A percentile compares a stretch with the other conserved stretches of the same genome.
Conservation (phyloP, 2,113 vertebrate species). For the Otus sunia region DNA sequence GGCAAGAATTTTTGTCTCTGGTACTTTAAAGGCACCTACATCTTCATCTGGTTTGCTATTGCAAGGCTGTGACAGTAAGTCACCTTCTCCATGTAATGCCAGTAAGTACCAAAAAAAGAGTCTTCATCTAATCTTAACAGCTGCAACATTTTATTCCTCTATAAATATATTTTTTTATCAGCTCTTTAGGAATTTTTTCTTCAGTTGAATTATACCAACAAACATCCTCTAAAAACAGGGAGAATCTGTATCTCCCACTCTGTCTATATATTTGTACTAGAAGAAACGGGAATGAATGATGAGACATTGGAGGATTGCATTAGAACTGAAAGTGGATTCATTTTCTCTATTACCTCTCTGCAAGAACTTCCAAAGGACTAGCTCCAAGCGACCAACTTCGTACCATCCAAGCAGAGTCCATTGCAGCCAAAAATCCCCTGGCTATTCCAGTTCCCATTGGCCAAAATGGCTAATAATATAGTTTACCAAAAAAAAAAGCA, state of each 20-base stretch:
- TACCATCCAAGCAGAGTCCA: slow-evolving; percentile 98
- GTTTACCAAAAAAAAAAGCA: not conserved
- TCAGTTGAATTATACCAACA: not conserved
- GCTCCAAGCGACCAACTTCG: slow-evolving; percentile 92
- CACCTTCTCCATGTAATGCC: not conserved
- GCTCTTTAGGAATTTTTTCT: not conserved
- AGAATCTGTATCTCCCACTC: not conserved
- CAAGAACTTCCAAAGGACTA: slow-evolving; percentile 89
- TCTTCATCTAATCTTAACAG: not conserved
- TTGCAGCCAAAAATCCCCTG: slow-evolving; percentile 94
- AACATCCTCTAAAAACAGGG: not conserved
- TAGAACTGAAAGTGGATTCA: not conserved
- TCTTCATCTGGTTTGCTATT: not conserved
- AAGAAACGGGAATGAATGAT: not conserved
- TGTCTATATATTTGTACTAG: not conserved
- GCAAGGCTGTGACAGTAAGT: not conserved
- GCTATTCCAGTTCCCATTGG: slow-evolving; percentile 99
- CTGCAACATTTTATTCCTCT: not conserved
- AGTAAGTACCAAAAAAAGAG: not conserved
- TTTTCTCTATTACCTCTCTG: slow-evolving; percentile 87
- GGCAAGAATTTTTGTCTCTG: not conserved
- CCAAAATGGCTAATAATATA: slow-evolving; percentile 88
- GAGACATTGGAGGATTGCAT: not conserved
- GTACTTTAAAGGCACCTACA: not conserved
- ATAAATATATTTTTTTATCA: not conserved